Evolutionary conservation across 2,113 vertebrate species (phyloP), one percentile per base, ranked within the genome.

Genomic region (Symphodus melops): DNA sequence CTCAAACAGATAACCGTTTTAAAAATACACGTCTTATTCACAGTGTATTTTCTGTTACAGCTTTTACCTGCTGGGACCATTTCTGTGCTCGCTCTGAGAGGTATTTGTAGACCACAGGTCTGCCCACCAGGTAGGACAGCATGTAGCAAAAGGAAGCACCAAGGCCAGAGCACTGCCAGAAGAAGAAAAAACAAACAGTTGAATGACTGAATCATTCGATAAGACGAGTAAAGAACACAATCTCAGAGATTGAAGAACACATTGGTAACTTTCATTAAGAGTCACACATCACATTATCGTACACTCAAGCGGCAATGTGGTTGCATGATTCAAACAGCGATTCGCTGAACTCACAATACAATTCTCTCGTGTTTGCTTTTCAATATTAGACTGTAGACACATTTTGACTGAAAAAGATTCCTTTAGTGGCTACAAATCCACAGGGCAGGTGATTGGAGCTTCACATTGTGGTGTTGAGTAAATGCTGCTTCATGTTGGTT

Each of bases 101-200:
- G 73, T 99, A 99, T 94, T 95, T 98, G 90, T 99, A 96, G 33
- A 99, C 96, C 80, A 99, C 92, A 1, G 98, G 98, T 81, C 97
- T 95, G 62, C 98, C 98, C 75, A 99, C 98, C 79, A 98, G 93
- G 90, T 99, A 99, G 3, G 98, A 99, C 52, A 99, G 92, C 96
- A 99, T 94, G 28, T 98, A 99, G 87, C 98, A 99, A 82, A 99
- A 99, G 3, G 98, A 98, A 67, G 98, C 98, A 71, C 98, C 98
- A 8, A 99, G 95, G 66, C 98, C 97, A 33, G 98, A 99, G 85
- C 98, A 99, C 98, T 99, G 80, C 77, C 5, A 75, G 86, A 25
- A 25, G 76, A 58, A 8, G n/a, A 89, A 86, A 59, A 60, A 55
- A 41, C 9, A 41, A 67, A 87, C 1, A 76, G 19, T 51, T 41